Percentiles rank a stretch among this genome's conserved stretches.
Conservation (phyloP, 2,113 vertebrate species). For the Aramus guarauna region DNA sequence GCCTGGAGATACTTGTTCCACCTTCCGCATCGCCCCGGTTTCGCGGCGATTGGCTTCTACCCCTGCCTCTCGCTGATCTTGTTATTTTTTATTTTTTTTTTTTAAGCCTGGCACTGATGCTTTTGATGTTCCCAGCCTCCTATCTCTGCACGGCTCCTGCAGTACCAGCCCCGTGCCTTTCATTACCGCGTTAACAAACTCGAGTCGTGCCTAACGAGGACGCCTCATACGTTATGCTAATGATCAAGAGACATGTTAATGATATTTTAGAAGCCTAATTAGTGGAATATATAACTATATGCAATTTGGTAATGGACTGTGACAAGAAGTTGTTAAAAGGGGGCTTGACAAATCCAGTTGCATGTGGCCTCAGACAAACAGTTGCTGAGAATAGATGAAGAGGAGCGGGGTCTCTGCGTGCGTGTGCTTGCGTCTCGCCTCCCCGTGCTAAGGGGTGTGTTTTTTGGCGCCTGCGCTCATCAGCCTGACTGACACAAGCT, state of each 20-base stretch:
- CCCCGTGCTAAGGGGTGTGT: not conserved
- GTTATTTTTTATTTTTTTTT: not conserved
- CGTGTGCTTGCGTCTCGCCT: not conserved
- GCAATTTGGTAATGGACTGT: conserved; percentile 97
- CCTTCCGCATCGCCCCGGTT: not conserved
- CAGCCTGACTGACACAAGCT: conserved; percentile 51
- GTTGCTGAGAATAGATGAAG: conserved; percentile 65
- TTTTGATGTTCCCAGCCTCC: conserved; percentile 51
- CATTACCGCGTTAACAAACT: conserved; percentile 91
- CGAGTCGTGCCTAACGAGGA: conserved; percentile 88
- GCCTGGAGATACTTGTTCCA: not conserved
- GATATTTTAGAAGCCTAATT: conserved; percentile 99
- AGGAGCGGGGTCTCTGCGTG: not conserved
- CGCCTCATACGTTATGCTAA: conserved; percentile 98
- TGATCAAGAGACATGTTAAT: conserved; percentile 99
- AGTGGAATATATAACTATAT: conserved; percentile 96
- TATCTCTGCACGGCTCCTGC: conserved; percentile 43
- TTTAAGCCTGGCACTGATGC: not conserved
- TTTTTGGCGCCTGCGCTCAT: not conserved
- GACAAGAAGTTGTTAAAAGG: conserved; percentile 89
- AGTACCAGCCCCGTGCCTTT: conserved; percentile 71
- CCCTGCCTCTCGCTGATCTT: not conserved
- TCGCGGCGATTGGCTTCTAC: not conserved
- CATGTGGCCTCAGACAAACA: conserved; percentile 78
- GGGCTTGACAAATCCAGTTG: conserved; percentile 82